phyloP scores from a whole-genome alignment of 23 tunicate genomes.

The Trididemnum clinides region DNA sequence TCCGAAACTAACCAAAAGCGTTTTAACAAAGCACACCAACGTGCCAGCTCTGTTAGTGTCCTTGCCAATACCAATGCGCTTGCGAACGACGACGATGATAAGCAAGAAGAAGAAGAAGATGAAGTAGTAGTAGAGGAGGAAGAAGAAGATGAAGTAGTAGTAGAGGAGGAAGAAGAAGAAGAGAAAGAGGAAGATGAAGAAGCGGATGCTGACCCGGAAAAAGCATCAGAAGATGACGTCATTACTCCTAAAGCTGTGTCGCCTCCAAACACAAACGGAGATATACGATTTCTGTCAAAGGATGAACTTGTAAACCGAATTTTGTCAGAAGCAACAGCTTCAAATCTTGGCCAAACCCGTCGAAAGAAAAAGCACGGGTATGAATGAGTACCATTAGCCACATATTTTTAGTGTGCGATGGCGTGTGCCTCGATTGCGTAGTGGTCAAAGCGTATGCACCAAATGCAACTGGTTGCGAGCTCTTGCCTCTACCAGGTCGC shows the following conservation, averaged over 20 bases:
- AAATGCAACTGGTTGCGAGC: too few relatives aligned
- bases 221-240: constrained; percentile 47
- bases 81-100: neutral
- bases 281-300: neutral
- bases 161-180: neutral
- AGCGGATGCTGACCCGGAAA: neutral
- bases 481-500: too few relatives aligned
- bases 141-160: neutral
- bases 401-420: too few relatives aligned
- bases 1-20: neutral
- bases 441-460: too few relatives aligned
- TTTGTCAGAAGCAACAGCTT: constrained; percentile 21
- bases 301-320: constrained; percentile 52
- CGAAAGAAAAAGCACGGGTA: constrained; percentile 69
- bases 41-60: neutral
- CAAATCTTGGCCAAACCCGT: neutral
- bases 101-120: neutral
- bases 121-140: neutral
- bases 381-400: neutral
- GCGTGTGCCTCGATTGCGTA: too few relatives aligned
- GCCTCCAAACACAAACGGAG: neutral
- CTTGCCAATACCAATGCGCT: neutral
- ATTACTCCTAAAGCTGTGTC: constrained; percentile 51
- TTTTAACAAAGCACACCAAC: neutral
- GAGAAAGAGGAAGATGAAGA: neutral